Conservation (phyloP, 2,888 invertebrate species). For the Branchellion lobata region DNA sequence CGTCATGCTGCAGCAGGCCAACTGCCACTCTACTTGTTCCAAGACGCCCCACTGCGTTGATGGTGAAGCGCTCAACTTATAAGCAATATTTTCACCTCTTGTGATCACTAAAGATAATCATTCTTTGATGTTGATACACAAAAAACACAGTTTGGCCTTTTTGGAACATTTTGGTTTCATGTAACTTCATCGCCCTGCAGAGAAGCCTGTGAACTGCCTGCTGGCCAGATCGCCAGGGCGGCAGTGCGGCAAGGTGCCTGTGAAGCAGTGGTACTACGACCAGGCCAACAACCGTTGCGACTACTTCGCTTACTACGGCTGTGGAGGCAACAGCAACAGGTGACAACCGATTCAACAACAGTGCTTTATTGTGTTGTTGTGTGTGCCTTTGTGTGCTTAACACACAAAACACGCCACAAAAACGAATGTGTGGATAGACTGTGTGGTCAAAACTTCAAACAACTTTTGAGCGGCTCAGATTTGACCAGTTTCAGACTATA, state of each 20-base stretch:
- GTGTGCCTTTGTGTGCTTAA: no score
- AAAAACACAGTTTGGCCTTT: neutral
- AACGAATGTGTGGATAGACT: neutral
- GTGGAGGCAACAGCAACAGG: conserved; percentile 41
- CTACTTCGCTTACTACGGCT: conserved; percentile 33
- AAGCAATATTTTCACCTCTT: no score
- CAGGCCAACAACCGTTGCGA: conserved; percentile 9
- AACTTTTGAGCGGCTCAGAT: no score
- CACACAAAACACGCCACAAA: no score
- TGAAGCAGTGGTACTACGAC: conserved; percentile 37
- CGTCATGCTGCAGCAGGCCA: conserved; percentile 1
- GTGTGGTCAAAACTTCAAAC: neutral
- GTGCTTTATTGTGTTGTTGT: no score
- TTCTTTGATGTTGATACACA: neutral
- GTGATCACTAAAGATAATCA: no score
- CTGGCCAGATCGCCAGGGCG: conserved; percentile 8
- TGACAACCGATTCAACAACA: neutral
- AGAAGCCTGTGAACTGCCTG: conserved; percentile 1
- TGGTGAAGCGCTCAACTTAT: neutral
- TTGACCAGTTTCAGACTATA: no score
- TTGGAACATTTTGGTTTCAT: neutral
- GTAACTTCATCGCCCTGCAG: neutral
- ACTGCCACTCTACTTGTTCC: neutral
- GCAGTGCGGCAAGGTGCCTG: conserved; percentile 5
- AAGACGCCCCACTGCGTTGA: conserved; percentile 11